Percentiles rank a stretch among this genome's conserved stretches.
phyloP scores from a whole-genome alignment of 2,888 invertebrate genomes.

The Andricus curvator region DNA sequence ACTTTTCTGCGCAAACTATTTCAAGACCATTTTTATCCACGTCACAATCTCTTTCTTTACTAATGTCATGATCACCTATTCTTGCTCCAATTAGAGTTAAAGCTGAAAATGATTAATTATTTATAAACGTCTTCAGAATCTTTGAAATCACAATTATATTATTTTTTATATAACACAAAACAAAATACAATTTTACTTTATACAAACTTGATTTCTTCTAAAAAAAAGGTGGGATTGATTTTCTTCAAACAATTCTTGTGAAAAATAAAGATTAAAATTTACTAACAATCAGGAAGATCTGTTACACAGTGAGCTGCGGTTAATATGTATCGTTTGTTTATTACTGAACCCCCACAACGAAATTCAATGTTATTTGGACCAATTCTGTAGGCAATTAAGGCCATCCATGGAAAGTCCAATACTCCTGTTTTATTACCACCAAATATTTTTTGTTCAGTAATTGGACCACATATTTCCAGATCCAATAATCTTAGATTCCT shows the following conservation, averaged over 20 bases:
- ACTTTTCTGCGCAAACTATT: constrained; percentile 76
- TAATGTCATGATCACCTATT: constrained; percentile 82
- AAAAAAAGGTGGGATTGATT: too few relatives aligned
- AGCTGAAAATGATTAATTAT: constrained; percentile 53
- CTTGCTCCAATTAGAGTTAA: constrained; percentile 79
- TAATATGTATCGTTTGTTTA: constrained; percentile 80
- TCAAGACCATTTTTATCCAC: constrained; percentile 78
- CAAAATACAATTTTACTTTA: too few relatives aligned
- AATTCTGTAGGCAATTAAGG: constrained; percentile 82
- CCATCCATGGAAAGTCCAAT: constrained; percentile 89
- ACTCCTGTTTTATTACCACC: constrained; percentile 83
- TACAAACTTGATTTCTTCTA: too few relatives aligned
- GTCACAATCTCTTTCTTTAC: constrained; percentile 78
- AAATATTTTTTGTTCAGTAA: constrained; percentile 81
- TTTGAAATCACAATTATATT: background rate
- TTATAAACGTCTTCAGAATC: background rate
- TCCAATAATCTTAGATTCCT: constrained; percentile 76
- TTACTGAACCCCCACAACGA: constrained; percentile 79
- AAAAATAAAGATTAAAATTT: constrained; percentile 40
- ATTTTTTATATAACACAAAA: background rate
- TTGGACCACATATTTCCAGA: constrained; percentile 80
- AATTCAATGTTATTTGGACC: constrained; percentile 60
- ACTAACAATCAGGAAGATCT: constrained; percentile 66
- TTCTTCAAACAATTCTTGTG: too few relatives aligned
- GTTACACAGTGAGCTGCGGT: constrained; percentile 82